These are phyloP conservation scores for Tyrophagus putrescentiae DNA, from an alignment of 1,140 invertebrate species.

Conservation along the genomic window DNA sequence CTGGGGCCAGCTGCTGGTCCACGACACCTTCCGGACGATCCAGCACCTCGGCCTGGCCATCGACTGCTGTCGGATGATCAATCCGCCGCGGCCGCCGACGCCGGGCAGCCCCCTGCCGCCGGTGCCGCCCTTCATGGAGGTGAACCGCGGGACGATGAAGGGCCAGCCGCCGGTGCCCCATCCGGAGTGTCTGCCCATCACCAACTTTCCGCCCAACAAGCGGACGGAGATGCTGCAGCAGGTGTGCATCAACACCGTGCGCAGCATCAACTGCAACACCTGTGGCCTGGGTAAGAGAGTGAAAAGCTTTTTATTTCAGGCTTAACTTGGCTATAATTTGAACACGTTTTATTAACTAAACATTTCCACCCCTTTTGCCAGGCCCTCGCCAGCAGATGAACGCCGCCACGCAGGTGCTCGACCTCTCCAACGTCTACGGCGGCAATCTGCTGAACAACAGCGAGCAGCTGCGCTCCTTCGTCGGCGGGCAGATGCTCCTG, in stretches of 20 bases:
- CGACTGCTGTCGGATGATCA: slow-evolving; percentile 18
- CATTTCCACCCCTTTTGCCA: background rate
- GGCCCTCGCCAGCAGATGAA: slow-evolving; percentile 46
- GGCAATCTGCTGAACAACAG: slow-evolving; percentile 34
- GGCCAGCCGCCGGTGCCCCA: background rate
- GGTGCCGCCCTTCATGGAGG: background rate
- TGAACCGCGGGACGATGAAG: background rate
- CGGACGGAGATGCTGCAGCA: slow-evolving; percentile 18
- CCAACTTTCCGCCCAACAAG: slow-evolving; percentile 7
- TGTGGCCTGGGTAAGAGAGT: slow-evolving; percentile 15
- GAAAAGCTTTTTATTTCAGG: too few species aligned
- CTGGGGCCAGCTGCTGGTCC: slow-evolving; percentile 27
- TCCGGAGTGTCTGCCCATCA: slow-evolving; percentile 19
- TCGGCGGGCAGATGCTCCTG: slow-evolving; percentile 7
- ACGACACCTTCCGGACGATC: slow-evolving; percentile 25
- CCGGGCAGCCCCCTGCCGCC: background rate
- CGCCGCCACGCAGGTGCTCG: slow-evolving; percentile 54
- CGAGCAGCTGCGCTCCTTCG: slow-evolving; percentile 4
- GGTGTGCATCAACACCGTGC: slow-evolving; percentile 13
- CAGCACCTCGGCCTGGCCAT: slow-evolving; percentile 18
- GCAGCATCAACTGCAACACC: slow-evolving; percentile 13
- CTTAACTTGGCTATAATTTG: too few species aligned
- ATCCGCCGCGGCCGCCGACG: background rate
- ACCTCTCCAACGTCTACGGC: slow-evolving; percentile 55
- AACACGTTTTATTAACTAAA: too few species aligned